phyloP scores from a whole-genome alignment of 2,797 vertebrate genomes.

The Bryconaethiops microstoma region DNA sequence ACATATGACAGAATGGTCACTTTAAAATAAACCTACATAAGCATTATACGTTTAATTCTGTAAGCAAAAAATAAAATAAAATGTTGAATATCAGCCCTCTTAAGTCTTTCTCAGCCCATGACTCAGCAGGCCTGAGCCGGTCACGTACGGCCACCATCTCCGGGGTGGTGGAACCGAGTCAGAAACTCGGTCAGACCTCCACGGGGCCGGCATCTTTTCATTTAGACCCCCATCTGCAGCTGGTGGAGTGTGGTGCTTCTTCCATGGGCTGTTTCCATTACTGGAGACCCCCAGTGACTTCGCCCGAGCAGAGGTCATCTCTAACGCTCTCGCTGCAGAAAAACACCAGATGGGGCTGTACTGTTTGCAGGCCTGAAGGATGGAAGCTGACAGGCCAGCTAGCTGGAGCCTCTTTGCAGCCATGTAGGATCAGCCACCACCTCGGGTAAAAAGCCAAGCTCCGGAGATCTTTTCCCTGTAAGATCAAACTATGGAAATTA shows the following conservation, averaged over 20 bases:
- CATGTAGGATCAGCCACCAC: conserved; percentile 41
- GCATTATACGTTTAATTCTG: neutral
- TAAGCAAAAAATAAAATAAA: neutral
- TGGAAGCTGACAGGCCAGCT: conserved; percentile 24
- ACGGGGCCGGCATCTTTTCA: neutral
- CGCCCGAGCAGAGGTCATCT: neutral
- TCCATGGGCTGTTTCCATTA: neutral
- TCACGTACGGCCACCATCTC: neutral
- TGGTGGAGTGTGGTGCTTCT: neutral
- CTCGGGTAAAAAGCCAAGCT: conserved; percentile 35
- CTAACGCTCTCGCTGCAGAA: neutral
- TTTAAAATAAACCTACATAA: neutral
- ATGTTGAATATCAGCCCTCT: neutral
- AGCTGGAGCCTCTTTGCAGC: conserved; percentile 38
- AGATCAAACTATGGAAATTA: conserved; percentile 31
- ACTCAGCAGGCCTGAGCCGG: neutral
- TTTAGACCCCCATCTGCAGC: neutral
- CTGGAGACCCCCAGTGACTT: neutral
- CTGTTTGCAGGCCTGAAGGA: conserved; percentile 1
- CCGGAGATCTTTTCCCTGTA: neutral
- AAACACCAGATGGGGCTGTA: neutral
- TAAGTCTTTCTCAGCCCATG: neutral
- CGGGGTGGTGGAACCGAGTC: neutral
- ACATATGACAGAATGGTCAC: too few relatives aligned
- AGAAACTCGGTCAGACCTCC: neutral